Conservation (phyloP, 1,140 invertebrate genomes). For the Aradophagus sp. region DNA sequence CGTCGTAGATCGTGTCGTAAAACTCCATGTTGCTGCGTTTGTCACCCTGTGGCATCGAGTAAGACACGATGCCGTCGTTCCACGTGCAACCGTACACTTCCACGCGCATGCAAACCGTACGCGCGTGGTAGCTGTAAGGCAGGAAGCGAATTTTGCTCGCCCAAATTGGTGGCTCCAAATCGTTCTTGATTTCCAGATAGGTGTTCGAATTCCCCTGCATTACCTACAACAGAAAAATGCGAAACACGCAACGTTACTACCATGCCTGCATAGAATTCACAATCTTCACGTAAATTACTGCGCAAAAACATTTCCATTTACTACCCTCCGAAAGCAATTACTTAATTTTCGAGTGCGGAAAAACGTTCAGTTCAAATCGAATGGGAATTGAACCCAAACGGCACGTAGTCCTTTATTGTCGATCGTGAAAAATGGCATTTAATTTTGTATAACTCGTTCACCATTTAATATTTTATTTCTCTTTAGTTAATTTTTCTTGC, state of each 20-base stretch:
- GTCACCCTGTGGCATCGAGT: conserved; percentile 81
- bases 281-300: conserved; percentile 5
- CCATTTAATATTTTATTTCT: not conserved
- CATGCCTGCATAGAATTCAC: conserved; percentile 3
- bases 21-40: conserved; percentile 88
- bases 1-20: conserved; percentile 1
- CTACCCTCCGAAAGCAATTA: conserved; percentile 1
- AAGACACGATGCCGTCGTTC: conserved; percentile 76
- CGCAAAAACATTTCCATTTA: not conserved
- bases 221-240: conserved; percentile 28
- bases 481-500: conserved; percentile 11
- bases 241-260: conserved; percentile 17
- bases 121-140: conserved; percentile 86
- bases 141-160: conserved; percentile 86
- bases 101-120: conserved; percentile 91
- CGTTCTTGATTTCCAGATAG: conserved; percentile 84
- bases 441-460: conserved; percentile 1
- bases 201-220: conserved; percentile 80
- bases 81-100: conserved; percentile 87
- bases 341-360: not conserved
- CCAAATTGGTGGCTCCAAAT: conserved; percentile 85
- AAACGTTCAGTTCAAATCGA: conserved; percentile 1
- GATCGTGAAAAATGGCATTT: not conserved
- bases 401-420: not conserved
- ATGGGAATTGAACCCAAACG: not conserved